Base-by-base conservation (phyloP, 2,888 invertebrate genomes). In the Epistrophe grossulariae region DNA sequence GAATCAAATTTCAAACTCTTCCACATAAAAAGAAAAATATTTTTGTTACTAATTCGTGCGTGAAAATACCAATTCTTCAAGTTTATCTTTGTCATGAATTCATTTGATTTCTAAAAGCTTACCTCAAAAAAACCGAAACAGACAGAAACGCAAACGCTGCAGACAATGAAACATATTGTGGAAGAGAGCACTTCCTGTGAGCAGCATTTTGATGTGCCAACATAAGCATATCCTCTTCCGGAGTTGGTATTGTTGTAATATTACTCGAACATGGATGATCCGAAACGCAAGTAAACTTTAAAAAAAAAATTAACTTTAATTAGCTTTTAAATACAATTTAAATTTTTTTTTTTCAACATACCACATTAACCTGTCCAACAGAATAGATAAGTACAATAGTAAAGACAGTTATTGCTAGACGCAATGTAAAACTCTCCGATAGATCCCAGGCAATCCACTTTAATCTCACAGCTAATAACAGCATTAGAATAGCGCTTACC, bases 321-420 rank as follows among this genome's bases (percentile, higher is more conserved):
- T 17, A 10, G 35, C 7, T 9, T 35, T 35, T 35, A 35, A 31
- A 31, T 31, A 31, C 2, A 28, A 28, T 28, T 28, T 28, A 28
- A 28, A 31, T 31, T 31, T 35, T 35, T 6, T 6, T 24, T 52
- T 11, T 31, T 62, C 19, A 88, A 95, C 97, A 95, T 94, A 98
- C 98, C 94, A 98, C 97, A 94, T 98, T 98, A 84, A 98, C 97
- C 94, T 98, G 98, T 68, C 97, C 97, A 88, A 98, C 97, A 64
- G 97, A 96, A 92, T 98, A 98, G 45, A 98, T 95, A 79, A 98
- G 94, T 11, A 98, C 95, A 82, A 98, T 96, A 2, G 98, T 97
- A 90, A 98, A 97, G 19, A 97, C 96, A 6, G 97, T 97, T 35
- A 98, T 96, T 72, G 97, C 97, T 90, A 98, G 94, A 85, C 98